Evolutionary conservation across 2,888 invertebrate genomes (phyloP).

Genomic region (Meliscaeva auricollis): DNA sequence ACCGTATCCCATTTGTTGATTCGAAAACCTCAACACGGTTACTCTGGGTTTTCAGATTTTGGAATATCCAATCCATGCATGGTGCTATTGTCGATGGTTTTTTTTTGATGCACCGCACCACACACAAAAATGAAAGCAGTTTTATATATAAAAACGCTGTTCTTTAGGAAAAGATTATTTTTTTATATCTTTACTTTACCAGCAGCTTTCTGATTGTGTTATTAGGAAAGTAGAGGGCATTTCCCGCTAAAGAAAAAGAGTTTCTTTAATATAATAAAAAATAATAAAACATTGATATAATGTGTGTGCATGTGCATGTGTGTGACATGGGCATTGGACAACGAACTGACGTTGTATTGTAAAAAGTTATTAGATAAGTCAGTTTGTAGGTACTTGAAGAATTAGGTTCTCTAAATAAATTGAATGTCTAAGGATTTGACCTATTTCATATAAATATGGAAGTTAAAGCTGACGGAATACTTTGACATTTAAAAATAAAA

Average conservation of each 20-base stretch:
- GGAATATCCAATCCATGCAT: not conserved
- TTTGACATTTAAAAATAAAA: no score
- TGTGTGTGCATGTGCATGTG: not conserved
- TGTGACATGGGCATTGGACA: no score
- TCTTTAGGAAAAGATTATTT: conserved; percentile 15
- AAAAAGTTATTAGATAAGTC: no score
- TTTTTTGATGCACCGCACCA: conserved; percentile 47
- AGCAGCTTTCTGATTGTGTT: conserved; percentile 33
- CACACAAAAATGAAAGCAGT: conserved; percentile 7
- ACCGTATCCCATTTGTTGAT: no score
- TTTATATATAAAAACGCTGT: not conserved
- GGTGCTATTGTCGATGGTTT: conserved; percentile 36
- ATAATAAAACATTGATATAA: conserved; percentile 2
- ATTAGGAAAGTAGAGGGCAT: conserved; percentile 9
- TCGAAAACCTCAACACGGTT: not conserved
- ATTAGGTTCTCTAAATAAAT: no score
- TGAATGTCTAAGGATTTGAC: no score
- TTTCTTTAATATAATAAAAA: conserved; percentile 34
- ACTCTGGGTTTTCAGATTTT: not conserved
- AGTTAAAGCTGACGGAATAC: no score
- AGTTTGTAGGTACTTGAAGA: no score
- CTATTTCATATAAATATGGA: no score
- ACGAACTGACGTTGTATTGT: no score
- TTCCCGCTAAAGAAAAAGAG: conserved; percentile 7
- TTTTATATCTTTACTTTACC: conserved; percentile 18